Conservation (phyloP, 2,888 invertebrate species). For the Nomada ruficornis region DNA sequence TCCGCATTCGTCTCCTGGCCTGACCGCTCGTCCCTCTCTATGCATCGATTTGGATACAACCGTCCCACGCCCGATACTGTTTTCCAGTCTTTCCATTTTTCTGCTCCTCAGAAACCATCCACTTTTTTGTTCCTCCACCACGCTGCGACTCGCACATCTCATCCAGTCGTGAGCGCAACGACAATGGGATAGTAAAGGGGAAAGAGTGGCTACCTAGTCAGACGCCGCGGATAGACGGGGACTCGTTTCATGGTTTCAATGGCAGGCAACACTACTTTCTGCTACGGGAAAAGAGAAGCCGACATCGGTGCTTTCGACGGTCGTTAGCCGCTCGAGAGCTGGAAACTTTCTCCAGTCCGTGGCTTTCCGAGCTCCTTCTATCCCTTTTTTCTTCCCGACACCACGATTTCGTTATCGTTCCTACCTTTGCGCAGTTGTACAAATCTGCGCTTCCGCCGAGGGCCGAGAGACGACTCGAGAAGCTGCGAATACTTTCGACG, state of each 20-base stretch:
- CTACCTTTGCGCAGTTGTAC: slow-evolving; percentile 9
- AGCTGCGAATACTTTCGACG: slow-evolving; percentile 43
- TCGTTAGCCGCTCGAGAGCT: slow-evolving; percentile 41
- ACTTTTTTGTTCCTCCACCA: not conserved
- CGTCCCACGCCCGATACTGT: slow-evolving; percentile 47
- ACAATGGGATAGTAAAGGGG: slow-evolving; percentile 41
- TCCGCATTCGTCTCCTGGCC: slow-evolving; percentile 11
- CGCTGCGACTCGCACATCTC: slow-evolving; percentile 40
- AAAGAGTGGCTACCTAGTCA: slow-evolving; percentile 42
- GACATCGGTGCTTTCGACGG: slow-evolving; percentile 40
- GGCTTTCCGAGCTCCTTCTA: slow-evolving; percentile 19
- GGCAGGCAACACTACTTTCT: slow-evolving; percentile 9
- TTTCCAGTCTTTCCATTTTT: slow-evolving; percentile 9
- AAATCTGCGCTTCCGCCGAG: not conserved
- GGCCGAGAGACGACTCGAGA: slow-evolving; percentile 29
- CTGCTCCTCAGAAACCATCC: not conserved
- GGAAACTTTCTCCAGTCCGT: slow-evolving; percentile 37
- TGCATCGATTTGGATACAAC: slow-evolving; percentile 66
- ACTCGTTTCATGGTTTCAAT: slow-evolving; percentile 36
- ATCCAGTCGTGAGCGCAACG: slow-evolving; percentile 29
- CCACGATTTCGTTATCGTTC: slow-evolving; percentile 28
- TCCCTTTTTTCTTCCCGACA: not conserved
- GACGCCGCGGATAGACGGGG: slow-evolving; percentile 34
- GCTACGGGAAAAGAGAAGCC: not conserved
- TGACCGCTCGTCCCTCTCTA: slow-evolving; percentile 37